Evolutionary conservation across 1,140 invertebrate species (phyloP).

Genomic region (Panagrolaimus sp.): DNA sequence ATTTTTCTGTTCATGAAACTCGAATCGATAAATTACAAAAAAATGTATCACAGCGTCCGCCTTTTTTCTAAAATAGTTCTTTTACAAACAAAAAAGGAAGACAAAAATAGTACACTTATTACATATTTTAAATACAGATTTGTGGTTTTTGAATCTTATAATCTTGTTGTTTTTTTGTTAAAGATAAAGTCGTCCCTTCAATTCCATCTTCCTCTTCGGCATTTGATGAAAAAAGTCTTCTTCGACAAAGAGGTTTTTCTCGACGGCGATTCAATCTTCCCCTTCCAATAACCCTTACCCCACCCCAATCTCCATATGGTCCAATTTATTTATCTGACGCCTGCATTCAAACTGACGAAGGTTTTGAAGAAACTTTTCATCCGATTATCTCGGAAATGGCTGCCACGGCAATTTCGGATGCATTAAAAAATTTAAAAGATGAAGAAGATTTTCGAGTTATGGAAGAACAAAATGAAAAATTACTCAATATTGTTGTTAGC

Average conservation of each 20-base stretch:
- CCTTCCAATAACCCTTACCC: background rate
- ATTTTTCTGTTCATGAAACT: too few relatives aligned
- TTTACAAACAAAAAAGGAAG: too few relatives aligned
- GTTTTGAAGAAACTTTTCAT: conserved; percentile 32
- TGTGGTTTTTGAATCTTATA: too few relatives aligned
- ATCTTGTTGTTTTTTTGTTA: background rate
- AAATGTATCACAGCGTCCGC: too few relatives aligned
- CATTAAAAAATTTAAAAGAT: conserved; percentile 22
- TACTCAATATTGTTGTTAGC: conserved; percentile 21
- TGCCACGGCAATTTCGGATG: conserved; percentile 30
- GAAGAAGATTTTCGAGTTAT: conserved; percentile 30
- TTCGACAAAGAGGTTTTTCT: background rate
- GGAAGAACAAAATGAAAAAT: conserved; percentile 24
- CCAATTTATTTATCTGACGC: background rate
- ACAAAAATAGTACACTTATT: too few relatives aligned
- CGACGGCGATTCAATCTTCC: background rate
- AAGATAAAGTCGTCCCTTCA: conserved; percentile 10
- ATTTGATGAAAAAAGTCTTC: background rate
- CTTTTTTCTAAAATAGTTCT: too few relatives aligned
- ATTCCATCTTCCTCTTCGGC: background rate
- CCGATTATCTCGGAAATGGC: conserved; percentile 33
- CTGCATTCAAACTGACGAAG: conserved; percentile 8
- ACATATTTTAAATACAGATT: too few relatives aligned
- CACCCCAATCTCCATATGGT: background rate
- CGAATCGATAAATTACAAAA: too few relatives aligned